Conservation (phyloP, 2,113 vertebrate species). For the Pseudorhombus dupliciocellatus region DNA sequence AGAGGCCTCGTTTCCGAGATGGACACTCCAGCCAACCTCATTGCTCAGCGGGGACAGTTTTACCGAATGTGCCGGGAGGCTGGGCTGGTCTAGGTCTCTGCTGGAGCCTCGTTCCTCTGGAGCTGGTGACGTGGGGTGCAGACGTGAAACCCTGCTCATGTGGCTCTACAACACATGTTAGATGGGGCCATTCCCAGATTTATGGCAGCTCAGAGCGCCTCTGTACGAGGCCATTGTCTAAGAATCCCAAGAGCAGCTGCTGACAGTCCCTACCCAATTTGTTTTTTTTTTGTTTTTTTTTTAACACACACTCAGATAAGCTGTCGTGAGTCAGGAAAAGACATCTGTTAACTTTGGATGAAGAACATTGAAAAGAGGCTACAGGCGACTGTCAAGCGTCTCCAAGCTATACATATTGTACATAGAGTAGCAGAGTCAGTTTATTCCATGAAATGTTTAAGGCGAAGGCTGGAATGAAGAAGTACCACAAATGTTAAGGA, state of each 20-base stretch:
- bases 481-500: constrained; percentile 46
- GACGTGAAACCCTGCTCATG: constrained; percentile 55
- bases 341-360: constrained; percentile 45
- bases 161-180: constrained; percentile 41
- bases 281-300: constrained; percentile 48
- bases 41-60: constrained; percentile 89
- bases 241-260: constrained; percentile 62
- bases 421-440: constrained; percentile 46
- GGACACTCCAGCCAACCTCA: constrained; percentile 86
- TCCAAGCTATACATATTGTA: constrained; percentile 56
- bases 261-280: constrained; percentile 35
- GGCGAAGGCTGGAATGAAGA: constrained; percentile 53
- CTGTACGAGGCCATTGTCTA: constrained; percentile 55
- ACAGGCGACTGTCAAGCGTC: constrained; percentile 38
- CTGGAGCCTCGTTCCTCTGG: not conserved
- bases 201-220: constrained; percentile 65
- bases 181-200: constrained; percentile 57
- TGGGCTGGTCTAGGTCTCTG: constrained; percentile 80
- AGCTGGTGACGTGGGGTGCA: constrained; percentile 40
- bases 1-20: constrained; percentile 88
- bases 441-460: constrained; percentile 56
- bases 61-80: constrained; percentile 91
- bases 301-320: constrained; percentile 31
- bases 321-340: constrained; percentile 48
- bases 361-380: constrained; percentile 48